A percentile compares a stretch with the other conserved stretches of the same genome.
phyloP scores from a whole-genome alignment of 2,888 invertebrate genomes.

The Ganaspis brasiliensis region DNA sequence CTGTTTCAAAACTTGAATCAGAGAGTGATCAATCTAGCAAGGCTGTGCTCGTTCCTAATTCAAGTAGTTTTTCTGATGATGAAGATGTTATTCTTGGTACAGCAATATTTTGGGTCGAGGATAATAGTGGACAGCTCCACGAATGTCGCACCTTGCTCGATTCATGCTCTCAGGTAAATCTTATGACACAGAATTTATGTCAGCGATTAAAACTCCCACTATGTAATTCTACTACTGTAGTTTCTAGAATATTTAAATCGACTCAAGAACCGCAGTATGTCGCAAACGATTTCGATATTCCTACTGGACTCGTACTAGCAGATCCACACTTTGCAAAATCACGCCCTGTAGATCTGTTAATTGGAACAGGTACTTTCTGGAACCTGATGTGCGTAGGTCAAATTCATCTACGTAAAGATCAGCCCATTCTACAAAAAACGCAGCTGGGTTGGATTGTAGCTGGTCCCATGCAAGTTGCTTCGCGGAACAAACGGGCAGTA shows the following conservation, averaged over 20 bases:
- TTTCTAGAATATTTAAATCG: not conserved
- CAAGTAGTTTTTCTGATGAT: too few relatives aligned
- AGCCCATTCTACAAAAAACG: conserved; percentile 40
- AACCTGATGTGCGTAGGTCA: conserved; percentile 34
- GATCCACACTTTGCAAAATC: conserved; percentile 34
- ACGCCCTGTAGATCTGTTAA: conserved; percentile 26
- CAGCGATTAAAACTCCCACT: not conserved
- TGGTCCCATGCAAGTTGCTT: not conserved
- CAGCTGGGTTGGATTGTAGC: conserved; percentile 41
- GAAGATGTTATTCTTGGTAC: conserved; percentile 45
- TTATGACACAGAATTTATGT: conserved; percentile 42
- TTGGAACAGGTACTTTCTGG: conserved; percentile 42
- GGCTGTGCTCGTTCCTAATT: not conserved
- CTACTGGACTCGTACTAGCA: not conserved
- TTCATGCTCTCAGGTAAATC: conserved; percentile 41
- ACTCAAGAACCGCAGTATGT: not conserved
- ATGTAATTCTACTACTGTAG: not conserved
- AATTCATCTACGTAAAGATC: not conserved
- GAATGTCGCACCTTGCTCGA: conserved; percentile 45
- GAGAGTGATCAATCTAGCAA: not conserved
- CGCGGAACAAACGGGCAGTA: too few relatives aligned
- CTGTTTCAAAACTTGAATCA: too few relatives aligned
- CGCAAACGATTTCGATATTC: not conserved
- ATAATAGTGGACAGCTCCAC: not conserved
- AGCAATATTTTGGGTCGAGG: conserved; percentile 20